phyloP scores from a whole-genome alignment of 2,113 vertebrate species.

The Alligator sinensis region DNA sequence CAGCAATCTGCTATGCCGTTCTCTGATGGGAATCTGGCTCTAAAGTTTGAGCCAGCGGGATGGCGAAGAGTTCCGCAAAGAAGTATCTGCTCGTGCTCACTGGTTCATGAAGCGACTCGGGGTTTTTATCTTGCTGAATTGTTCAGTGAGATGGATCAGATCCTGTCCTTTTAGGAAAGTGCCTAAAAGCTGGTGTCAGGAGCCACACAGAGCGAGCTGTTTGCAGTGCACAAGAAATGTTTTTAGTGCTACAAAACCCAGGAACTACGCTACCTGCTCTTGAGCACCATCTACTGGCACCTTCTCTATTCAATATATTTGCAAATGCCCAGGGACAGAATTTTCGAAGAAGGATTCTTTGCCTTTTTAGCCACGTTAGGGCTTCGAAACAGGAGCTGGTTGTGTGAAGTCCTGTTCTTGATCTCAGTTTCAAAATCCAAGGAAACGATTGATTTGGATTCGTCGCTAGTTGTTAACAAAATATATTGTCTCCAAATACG shows the following conservation, averaged over 20 bases:
- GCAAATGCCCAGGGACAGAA: neutral
- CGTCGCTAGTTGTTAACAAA: neutral
- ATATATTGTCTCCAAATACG: neutral
- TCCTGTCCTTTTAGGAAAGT: neutral
- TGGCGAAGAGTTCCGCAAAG: slow-evolving; percentile 9
- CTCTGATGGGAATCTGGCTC: slow-evolving; percentile 5
- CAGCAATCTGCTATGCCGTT: neutral
- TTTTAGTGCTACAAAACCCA: neutral
- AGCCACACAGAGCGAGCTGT: neutral
- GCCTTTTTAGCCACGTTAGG: too few species aligned
- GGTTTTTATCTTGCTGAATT: neutral
- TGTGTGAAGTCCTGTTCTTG: neutral
- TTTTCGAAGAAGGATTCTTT: too few species aligned
- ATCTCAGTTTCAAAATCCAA: neutral
- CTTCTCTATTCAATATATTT: neutral
- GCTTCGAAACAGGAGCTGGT: neutral
- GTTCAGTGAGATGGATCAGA: neutral
- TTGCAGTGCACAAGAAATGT: neutral
- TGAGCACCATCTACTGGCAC: neutral
- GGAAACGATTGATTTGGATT: neutral
- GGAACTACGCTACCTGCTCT: neutral
- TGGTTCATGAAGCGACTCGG: neutral
- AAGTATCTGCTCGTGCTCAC: slow-evolving; percentile 7
- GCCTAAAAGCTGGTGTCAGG: slow-evolving; percentile 12
- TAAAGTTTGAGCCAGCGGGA: neutral